These are phyloP conservation scores for Helogale parvula DNA, from an alignment of 2,113 vertebrate species.

Conservation along the genomic window DNA sequence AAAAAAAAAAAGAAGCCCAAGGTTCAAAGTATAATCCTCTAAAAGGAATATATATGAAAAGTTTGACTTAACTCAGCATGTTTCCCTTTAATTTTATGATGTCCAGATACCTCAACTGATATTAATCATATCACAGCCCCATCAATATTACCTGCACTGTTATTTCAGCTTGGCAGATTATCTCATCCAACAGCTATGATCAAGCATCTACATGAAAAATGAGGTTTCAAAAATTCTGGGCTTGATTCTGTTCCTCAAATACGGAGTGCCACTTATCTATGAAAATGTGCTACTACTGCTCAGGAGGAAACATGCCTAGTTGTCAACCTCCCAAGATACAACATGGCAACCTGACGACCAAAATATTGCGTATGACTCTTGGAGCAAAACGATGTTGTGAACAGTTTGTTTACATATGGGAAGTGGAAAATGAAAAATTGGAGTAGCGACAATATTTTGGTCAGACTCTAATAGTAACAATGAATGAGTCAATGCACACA, in stretches of 20 bases:
- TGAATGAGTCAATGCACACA: background rate
- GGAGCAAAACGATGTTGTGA: background rate
- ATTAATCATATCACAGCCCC: conserved; percentile 57
- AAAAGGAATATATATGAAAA: conserved; percentile 10
- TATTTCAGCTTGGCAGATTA: conserved; percentile 58
- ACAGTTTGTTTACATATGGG: background rate
- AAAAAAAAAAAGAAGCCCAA: background rate
- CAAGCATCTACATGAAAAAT: conserved; percentile 63
- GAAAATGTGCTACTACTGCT: conserved; percentile 30
- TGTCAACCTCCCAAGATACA: background rate
- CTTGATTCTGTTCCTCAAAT: conserved; percentile 46
- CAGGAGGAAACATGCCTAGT: background rate
- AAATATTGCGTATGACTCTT: background rate
- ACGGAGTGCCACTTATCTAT: conserved; percentile 47
- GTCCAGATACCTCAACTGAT: background rate
- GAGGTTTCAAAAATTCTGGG: conserved; percentile 1
- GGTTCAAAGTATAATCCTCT: background rate
- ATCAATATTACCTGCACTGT: conserved; percentile 24
- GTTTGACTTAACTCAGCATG: background rate
- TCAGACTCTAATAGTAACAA: background rate
- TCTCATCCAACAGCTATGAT: conserved; percentile 46
- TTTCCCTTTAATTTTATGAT: conserved; percentile 26
- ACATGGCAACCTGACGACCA: background rate
- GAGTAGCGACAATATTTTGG: background rate
- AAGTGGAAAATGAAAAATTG: background rate